Evolutionary conservation across 2,888 invertebrate species (phyloP).

Genomic region (Slavum lentiscoides): DNA sequence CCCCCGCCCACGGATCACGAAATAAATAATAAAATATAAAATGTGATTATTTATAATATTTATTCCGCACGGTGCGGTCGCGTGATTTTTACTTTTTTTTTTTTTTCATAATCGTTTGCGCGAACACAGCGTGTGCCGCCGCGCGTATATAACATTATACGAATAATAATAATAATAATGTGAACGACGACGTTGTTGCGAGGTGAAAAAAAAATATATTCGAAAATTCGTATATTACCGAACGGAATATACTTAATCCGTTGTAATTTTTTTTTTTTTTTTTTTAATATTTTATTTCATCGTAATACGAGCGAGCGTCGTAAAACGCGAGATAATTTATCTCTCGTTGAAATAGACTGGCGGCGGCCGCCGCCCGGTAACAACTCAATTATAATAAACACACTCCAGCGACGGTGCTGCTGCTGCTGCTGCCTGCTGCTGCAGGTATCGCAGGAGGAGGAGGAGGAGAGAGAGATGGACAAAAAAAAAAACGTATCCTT

Average conservation of each 20-base stretch:
- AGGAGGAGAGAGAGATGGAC: no score
- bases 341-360: slow-evolving; percentile 39
- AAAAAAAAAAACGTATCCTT: slow-evolving; percentile 29
- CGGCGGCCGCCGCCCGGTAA: slow-evolving; percentile 26
- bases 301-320: slow-evolving; percentile 24
- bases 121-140: neutral
- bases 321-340: slow-evolving; percentile 48
- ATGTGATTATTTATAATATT: no score
- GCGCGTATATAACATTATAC: neutral
- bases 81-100: slow-evolving; percentile 6
- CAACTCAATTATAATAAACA: slow-evolving; percentile 54
- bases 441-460: no score
- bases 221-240: slow-evolving; percentile 7
- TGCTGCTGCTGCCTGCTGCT: no score
- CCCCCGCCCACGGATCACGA: no score
- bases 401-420: slow-evolving; percentile 11
- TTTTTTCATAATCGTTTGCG: slow-evolving; percentile 23
- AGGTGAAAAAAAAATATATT: neutral
- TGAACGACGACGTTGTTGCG: neutral
- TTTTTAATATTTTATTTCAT: neutral
- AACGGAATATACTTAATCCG: slow-evolving; percentile 10
- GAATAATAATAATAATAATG: neutral
- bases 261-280: slow-evolving; percentile 32
- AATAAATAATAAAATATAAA: neutral
- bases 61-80: neutral